Percentiles rank a stretch among this genome's conserved stretches.
These are phyloP conservation scores for Zosterops lateralis DNA, from an alignment of 2,113 vertebrate genomes.

Conservation along the genomic window DNA sequence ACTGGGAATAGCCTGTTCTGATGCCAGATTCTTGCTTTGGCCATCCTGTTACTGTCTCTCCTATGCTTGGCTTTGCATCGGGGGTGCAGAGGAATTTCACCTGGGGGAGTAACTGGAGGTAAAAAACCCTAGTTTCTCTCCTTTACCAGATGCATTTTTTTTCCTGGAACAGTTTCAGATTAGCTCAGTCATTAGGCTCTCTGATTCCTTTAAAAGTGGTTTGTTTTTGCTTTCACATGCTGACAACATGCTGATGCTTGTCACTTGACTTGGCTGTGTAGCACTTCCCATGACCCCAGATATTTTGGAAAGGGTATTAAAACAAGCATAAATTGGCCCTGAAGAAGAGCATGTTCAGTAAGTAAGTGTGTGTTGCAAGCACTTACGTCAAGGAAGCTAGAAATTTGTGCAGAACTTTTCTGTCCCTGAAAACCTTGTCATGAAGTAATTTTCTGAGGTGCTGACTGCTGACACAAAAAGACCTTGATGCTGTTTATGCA, in stretches of 20 bases:
- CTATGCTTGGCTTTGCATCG: not conserved
- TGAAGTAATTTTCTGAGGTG: not conserved
- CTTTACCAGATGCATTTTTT: not conserved
- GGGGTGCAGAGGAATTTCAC: not conserved
- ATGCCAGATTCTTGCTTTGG: not conserved
- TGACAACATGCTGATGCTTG: slow-evolving; percentile 35
- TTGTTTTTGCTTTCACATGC: slow-evolving; percentile 23
- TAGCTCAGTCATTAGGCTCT: not conserved
- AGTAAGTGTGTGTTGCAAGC: slow-evolving; percentile 20
- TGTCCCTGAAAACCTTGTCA: not conserved
- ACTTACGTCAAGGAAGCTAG: slow-evolving; percentile 39
- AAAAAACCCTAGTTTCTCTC: not conserved
- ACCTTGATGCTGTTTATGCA: not conserved
- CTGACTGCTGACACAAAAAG: not conserved
- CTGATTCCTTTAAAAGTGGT: not conserved
- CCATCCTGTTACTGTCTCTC: not conserved
- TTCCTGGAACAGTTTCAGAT: not conserved
- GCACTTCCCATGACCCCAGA: slow-evolving; percentile 66
- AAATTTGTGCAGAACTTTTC: not conserved
- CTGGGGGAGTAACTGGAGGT: not conserved
- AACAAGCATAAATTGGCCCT: slow-evolving; percentile 38
- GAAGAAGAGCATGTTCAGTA: not conserved
- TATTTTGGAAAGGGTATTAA: slow-evolving; percentile 37
- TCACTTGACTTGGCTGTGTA: slow-evolving; percentile 35
- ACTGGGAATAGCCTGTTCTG: not conserved